These are phyloP conservation scores for Vanessa cardui DNA, from an alignment of 2,888 invertebrate species.

Conservation along the genomic window DNA sequence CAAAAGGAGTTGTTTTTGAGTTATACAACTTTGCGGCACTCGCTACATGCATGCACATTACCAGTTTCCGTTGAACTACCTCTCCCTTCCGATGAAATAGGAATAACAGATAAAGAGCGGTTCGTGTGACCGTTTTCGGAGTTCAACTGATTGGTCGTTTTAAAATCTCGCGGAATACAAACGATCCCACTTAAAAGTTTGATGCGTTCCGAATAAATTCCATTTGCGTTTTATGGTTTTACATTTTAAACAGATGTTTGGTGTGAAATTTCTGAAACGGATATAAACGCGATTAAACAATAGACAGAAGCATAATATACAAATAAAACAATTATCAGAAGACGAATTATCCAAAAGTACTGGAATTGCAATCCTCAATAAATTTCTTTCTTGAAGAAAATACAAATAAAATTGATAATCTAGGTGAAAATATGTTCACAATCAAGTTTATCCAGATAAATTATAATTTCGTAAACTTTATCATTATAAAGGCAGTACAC, in stretches of 20 bases:
- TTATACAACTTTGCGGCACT: slow-evolving; percentile 55
- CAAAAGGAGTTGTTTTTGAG: slow-evolving; percentile 68
- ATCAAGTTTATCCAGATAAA: slow-evolving; percentile 3
- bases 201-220: slow-evolving; percentile 74
- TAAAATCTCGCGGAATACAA: slow-evolving; percentile 68
- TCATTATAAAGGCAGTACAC: slow-evolving; percentile 16
- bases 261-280: slow-evolving; percentile 36
- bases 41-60: slow-evolving; percentile 54
- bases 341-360: neutral
- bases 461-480: slow-evolving; percentile 18
- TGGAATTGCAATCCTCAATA: neutral
- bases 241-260: slow-evolving; percentile 72
- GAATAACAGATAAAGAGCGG: slow-evolving; percentile 30
- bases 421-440: neutral
- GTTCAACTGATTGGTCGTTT: slow-evolving; percentile 53
- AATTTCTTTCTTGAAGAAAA: too few species aligned
- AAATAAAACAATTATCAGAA: neutral
- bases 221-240: slow-evolving; percentile 73
- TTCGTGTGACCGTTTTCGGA: slow-evolving; percentile 41
- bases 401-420: too few species aligned
- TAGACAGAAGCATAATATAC: neutral
- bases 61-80: slow-evolving; percentile 51
- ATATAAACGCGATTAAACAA: slow-evolving; percentile 10
- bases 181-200: slow-evolving; percentile 76
- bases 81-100: slow-evolving; percentile 28